A percentile compares a stretch with the other conserved stretches of the same genome.
phyloP scores from a whole-genome alignment of 2,888 invertebrate species.

The Caenorhabditis virilis region DNA sequence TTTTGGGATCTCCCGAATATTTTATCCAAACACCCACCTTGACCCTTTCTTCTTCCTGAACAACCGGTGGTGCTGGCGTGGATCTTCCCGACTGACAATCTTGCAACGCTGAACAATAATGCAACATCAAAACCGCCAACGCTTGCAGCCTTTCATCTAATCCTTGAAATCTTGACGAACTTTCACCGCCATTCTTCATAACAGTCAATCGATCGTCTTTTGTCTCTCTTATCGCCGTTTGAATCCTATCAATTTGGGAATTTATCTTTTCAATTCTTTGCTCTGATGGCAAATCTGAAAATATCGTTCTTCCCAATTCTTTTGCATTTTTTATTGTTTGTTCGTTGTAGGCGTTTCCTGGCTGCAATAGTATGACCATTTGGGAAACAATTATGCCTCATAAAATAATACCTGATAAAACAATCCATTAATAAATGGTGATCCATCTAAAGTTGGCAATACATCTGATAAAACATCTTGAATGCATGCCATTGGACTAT shows the following conservation, averaged over 20 bases:
- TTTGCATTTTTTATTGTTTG: constrained; percentile 86
- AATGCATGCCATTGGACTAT: constrained; percentile 45
- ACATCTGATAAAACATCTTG: constrained; percentile 46
- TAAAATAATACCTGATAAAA: too few species aligned
- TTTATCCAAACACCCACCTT: too few species aligned
- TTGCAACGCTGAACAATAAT: constrained; percentile 91
- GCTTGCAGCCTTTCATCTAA: constrained; percentile 84
- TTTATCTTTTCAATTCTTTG: constrained; percentile 82
- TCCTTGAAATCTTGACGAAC: constrained; percentile 72
- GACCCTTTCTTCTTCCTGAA: constrained; percentile 11
- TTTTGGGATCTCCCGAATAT: too few species aligned
- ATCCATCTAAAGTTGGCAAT: constrained; percentile 43
- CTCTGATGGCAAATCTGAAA: constrained; percentile 75
- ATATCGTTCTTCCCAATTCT: constrained; percentile 83
- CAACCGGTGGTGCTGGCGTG: constrained; percentile 14
- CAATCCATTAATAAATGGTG: constrained; percentile 44
- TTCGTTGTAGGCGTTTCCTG: constrained; percentile 75
- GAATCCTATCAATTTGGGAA: constrained; percentile 80
- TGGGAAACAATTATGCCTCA: too few species aligned
- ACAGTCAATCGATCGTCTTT: constrained; percentile 74
- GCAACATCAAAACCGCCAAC: constrained; percentile 87
- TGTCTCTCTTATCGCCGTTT: constrained; percentile 79
- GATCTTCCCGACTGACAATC: constrained; percentile 32
- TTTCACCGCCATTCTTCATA: constrained; percentile 65
- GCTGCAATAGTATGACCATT: too few species aligned